Conservation (phyloP, 2,113 vertebrate species). For the Collichthys lucidus region DNA sequence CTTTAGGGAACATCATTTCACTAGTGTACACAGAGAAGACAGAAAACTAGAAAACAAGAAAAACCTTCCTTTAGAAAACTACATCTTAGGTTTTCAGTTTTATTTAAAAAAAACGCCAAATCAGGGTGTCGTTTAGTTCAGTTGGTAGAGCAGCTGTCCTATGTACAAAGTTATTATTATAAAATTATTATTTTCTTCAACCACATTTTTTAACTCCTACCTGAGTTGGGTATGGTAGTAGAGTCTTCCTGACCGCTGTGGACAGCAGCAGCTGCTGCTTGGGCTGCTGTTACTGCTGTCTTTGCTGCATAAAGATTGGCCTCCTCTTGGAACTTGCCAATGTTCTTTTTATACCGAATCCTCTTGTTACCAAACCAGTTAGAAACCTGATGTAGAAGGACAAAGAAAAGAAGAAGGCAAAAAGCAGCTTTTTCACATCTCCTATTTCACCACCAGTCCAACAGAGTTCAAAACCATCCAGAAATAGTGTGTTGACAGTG, state of each 20-base stretch:
- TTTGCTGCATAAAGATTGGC: slow-evolving; percentile 3
- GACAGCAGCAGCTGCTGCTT: neutral
- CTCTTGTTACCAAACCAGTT: slow-evolving; percentile 9
- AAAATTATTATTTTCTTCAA: neutral
- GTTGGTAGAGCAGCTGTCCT: too few species aligned
- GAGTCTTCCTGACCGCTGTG: slow-evolving; percentile 1
- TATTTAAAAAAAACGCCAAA: too few species aligned
- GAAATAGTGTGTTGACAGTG: neutral
- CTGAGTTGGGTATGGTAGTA: slow-evolving; percentile 5
- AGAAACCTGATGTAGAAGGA: neutral
- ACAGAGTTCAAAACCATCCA: neutral
- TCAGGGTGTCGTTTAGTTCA: too few species aligned
- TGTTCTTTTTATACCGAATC: slow-evolving; percentile 6
- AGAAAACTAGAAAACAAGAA: neutral
- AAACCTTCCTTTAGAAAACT: neutral
- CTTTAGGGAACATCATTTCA: neutral
- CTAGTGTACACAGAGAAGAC: neutral
- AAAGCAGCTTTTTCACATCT: neutral
- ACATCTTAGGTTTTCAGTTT: too few species aligned
- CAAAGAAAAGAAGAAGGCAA: neutral
- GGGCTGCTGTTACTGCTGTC: neutral
- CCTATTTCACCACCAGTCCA: neutral
- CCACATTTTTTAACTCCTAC: neutral
- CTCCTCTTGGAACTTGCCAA: slow-evolving; percentile 2
- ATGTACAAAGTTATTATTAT: too few species aligned